Percentiles rank a stretch among this genome's conserved stretches.
Conservation (phyloP, 1,140 invertebrate species). For the Hyles euphorbiae region DNA sequence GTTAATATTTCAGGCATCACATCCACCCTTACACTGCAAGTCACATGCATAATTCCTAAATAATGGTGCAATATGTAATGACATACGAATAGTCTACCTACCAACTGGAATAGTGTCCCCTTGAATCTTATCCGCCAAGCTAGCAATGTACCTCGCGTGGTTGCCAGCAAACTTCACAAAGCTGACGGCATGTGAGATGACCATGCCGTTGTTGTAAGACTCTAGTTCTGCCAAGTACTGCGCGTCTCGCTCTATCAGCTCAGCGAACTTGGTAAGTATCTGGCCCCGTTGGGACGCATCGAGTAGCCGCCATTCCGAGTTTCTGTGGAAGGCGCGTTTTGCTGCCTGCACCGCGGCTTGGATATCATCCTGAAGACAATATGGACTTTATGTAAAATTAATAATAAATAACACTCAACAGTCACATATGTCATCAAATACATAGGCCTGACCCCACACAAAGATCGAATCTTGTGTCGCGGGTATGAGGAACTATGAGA, state of each 20-base stretch:
- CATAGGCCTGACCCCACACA: too few species aligned
- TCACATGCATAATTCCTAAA: neutral
- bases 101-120: constrained; percentile 68
- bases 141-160: constrained; percentile 35
- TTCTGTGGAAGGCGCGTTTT: constrained; percentile 80
- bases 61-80: neutral
- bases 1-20: too few species aligned
- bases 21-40: too few species aligned
- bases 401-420: too few species aligned
- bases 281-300: constrained; percentile 79
- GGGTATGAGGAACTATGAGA: too few species aligned
- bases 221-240: constrained; percentile 80
- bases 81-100: constrained; percentile 8
- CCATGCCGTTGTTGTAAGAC: constrained; percentile 40
- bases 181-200: constrained; percentile 75
- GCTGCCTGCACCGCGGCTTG: constrained; percentile 88
- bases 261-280: constrained; percentile 76
- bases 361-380: constrained; percentile 78
- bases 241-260: constrained; percentile 81
- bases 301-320: constrained; percentile 83
- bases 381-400: too few species aligned
- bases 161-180: constrained; percentile 79
- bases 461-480: too few species aligned
- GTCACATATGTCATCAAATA: too few species aligned
- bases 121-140: constrained; percentile 81